Base-by-base conservation (phyloP, 2,797 vertebrate species). In the Masticophis lateralis region DNA sequence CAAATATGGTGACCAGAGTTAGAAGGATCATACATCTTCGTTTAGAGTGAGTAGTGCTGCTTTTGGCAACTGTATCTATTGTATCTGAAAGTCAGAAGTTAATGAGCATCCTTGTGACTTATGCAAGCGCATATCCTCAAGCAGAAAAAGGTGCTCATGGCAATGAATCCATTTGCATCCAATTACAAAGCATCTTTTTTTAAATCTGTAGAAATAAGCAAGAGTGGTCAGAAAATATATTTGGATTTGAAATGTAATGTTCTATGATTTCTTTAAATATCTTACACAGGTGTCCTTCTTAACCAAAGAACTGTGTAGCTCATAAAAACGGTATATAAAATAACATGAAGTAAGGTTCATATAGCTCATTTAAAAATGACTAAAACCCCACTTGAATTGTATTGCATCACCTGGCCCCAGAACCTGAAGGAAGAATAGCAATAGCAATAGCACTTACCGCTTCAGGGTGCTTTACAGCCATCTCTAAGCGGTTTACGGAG, bases 131-230 rank as follows among this genome's bases (percentile, higher is more conserved):
- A 86, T 18, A 87, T 91, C 57, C n/a, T 91, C 57, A 66, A 20
- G 53, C 14, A 79, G 69, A 90, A 55, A 87, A 91, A 13, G 11
- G 47, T 87, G 89, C 87, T 92, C 27, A 32, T 74, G 13, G 69
- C 1, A 1, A 28, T 90, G 92, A 86, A 60, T 83, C 83, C 8
- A 69, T 93, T 93, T 91, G 86, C 91, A 93, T 91, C 61, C 90
- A 91, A 79, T 94, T 61, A 86, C 56, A 92, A 5, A 86, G 53
- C 12, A 59, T 91, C 5, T 94, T 94, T 94, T 95, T 95, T 93
- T 53, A 86, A 32, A 87, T 88, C 32, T n/a, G 69, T 93, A 79
- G 89, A 91, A 92, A 28, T 66, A 53, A 90, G 59, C 27, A 4
- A 16, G 14, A 74, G 47, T 89, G 91, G 32, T 12, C 25, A 60